A percentile compares a stretch with the other conserved stretches of the same genome.
Conservation (phyloP, 2,888 invertebrate species). For the Ecdyonurus torrentis region DNA sequence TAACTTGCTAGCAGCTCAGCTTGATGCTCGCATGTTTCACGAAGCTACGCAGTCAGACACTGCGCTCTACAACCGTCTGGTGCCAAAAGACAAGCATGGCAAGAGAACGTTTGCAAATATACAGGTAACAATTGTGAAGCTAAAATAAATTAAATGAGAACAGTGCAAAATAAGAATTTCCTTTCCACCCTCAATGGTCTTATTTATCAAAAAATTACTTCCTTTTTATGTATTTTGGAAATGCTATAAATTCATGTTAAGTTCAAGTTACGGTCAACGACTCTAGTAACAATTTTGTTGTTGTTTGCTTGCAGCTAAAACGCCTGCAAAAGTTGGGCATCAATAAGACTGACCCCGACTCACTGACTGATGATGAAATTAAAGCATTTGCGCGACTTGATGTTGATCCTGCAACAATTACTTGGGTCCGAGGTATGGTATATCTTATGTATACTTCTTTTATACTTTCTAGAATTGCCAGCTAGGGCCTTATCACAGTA, state of each 20-base stretch:
- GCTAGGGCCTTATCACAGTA: no score
- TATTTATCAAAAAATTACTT: no score
- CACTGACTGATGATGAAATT: slow-evolving; percentile 62
- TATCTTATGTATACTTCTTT: no score
- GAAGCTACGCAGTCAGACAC: slow-evolving; percentile 82
- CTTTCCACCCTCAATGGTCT: no score
- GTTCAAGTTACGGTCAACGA: slow-evolving; percentile 2
- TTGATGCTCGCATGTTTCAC: slow-evolving; percentile 94
- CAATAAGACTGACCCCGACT: slow-evolving; percentile 64
- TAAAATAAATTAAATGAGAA: no score
- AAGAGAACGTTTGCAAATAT: slow-evolving; percentile 68
- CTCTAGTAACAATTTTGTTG: neutral
- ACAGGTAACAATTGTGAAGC: no score
- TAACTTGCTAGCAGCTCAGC: slow-evolving; percentile 91
- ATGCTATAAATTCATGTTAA: slow-evolving; percentile 2
- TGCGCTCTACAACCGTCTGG: slow-evolving; percentile 72
- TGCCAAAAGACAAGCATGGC: slow-evolving; percentile 60
- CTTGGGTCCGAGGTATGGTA: slow-evolving; percentile 78
- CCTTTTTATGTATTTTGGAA: no score
- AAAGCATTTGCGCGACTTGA: slow-evolving; percentile 68
- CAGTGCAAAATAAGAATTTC: no score
- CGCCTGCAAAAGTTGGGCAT: slow-evolving; percentile 49
- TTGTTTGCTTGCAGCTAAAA: slow-evolving; percentile 27
- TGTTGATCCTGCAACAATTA: slow-evolving; percentile 75
- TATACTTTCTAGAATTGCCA: no score